A percentile compares a stretch with the other conserved stretches of the same genome.
These are phyloP conservation scores for Coilia nasus DNA, from an alignment of 2,797 vertebrate genomes.

Conservation along the genomic window DNA sequence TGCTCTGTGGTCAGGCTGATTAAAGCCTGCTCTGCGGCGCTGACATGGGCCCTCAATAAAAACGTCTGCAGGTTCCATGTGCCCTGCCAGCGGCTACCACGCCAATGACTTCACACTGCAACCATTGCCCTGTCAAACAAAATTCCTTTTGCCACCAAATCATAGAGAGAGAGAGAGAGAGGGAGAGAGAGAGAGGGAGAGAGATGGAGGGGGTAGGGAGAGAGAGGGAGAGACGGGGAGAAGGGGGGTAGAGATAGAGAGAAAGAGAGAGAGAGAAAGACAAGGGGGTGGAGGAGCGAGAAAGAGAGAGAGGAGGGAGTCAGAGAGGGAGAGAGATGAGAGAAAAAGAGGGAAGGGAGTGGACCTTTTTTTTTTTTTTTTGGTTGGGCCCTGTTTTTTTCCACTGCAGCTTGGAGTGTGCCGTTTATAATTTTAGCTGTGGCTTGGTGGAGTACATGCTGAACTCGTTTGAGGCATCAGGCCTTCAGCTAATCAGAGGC, in stretches of 20 bases:
- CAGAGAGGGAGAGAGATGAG: not conserved
- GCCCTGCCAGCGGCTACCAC: slow-evolving; percentile 22
- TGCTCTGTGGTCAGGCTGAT: slow-evolving; percentile 21
- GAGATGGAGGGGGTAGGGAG: not conserved
- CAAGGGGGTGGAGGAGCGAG: not conserved
- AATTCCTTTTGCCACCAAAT: slow-evolving; percentile 23
- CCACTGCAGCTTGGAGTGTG: slow-evolving; percentile 21
- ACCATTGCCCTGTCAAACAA: slow-evolving; percentile 16
- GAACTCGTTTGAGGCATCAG: slow-evolving; percentile 24
- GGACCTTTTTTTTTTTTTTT: slow-evolving; percentile 9
- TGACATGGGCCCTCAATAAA: slow-evolving; percentile 26
- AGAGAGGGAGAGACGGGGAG: not conserved
- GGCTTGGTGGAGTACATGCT: slow-evolving; percentile 25
- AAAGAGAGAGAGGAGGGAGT: not conserved
- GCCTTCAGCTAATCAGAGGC: slow-evolving; percentile 18
- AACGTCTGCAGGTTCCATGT: slow-evolving; percentile 25
- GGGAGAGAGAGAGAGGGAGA: not conserved
- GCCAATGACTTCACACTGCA: slow-evolving; percentile 23
- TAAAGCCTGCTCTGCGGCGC: slow-evolving; percentile 21
- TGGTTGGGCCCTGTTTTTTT: slow-evolving; percentile 13
- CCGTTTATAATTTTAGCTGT: slow-evolving; percentile 8
- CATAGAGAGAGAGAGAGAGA: slow-evolving; percentile 9
- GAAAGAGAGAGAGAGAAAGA: not conserved
- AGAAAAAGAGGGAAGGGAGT: not conserved
- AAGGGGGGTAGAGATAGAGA: not conserved